Base-by-base conservation (phyloP, 2,797 vertebrate species). In the Furcifer pardalis region DNA sequence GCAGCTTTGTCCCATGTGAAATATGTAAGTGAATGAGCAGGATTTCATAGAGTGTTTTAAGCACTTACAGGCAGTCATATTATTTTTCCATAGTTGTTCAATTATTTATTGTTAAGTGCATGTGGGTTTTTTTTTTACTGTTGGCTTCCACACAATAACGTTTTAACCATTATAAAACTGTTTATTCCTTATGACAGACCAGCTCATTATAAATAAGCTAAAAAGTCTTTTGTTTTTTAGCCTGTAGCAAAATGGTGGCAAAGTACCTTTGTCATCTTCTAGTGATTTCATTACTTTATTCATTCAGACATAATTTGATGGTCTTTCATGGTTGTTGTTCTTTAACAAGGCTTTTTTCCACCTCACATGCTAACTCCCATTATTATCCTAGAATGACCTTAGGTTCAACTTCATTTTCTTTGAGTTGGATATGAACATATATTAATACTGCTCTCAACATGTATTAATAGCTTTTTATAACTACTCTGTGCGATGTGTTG, bases 121-220 rank as follows among this genome's bases (percentile, higher is more conserved):
- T n/a, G n/a, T n/a, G n/a, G n/a, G n/a, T 59, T 84, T 73, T 60
- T 81, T 68, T 69, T 52, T 0, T 42, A 49, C 46, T 37, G 5
- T 72, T 69, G 72, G 40, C 46, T 68, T 82, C 81, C 83, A 27
- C 15, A 27, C 13, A 82, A 30, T 6, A 86, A 84, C 78, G n/a
- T 7, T 82, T 27, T 23, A 81, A 2, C 7, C 66, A 56, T 3
- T 12, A 27, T 35, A 86, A 21, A 81, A n/a, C 4, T 82, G 60
- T 68, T 85, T 87, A 73, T 79, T 65, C 46, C 23, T 83, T 86
- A 32, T 77, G 75, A 84, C 82, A 77, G 74, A 60, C 37, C 60
- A 42, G 21, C 65, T 77, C 82, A 84, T 84, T 77, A 84, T 60
- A 60, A 84, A 71, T 77, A 65, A 52, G 44, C 72, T 65, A 37